A percentile compares a stretch with the other conserved stretches of the same genome.
Conservation (phyloP, 2,113 vertebrate species). For the Ophthalmolycus amberensis region DNA sequence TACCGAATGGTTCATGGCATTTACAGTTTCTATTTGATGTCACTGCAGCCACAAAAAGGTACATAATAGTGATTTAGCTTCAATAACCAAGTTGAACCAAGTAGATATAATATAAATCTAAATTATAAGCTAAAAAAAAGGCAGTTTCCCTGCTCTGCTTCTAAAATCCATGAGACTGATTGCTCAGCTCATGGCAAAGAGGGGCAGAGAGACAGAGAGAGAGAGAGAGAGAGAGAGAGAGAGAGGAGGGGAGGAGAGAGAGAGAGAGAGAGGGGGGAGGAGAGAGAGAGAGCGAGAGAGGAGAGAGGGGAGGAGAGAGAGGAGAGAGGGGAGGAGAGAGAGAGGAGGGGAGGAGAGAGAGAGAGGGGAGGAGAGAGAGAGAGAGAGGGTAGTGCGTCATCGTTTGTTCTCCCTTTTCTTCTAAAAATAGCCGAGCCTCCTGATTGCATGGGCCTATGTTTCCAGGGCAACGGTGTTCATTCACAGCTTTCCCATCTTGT, state of each 20-base stretch:
- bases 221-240: too few relatives aligned
- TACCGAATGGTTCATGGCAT: not conserved
- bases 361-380: not conserved
- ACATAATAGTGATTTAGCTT: not conserved
- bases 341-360: slow-evolving; percentile 24
- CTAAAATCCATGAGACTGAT: slow-evolving; percentile 44
- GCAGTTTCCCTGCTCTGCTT: slow-evolving; percentile 3
- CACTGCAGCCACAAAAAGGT: not conserved
- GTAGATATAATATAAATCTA: not conserved
- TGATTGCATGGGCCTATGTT: slow-evolving; percentile 80
- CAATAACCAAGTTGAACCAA: not conserved
- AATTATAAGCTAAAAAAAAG: not conserved
- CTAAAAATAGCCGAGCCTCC: slow-evolving; percentile 81
- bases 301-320: not conserved
- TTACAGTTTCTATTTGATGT: not conserved
- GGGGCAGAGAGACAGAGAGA: slow-evolving; percentile 19
- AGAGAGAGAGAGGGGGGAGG: too few relatives aligned
- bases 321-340: not conserved
- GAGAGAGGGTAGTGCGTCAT: slow-evolving; percentile 73
- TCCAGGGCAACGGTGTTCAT: slow-evolving; percentile 85
- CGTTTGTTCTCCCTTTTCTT: slow-evolving; percentile 58
- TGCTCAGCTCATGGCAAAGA: slow-evolving; percentile 38
- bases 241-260: slow-evolving; percentile 24
- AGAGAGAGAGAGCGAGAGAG: not conserved
- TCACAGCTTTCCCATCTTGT: slow-evolving; percentile 73